Conservation (phyloP, 1,140 invertebrate species). For the Drosophila willistoni region DNA sequence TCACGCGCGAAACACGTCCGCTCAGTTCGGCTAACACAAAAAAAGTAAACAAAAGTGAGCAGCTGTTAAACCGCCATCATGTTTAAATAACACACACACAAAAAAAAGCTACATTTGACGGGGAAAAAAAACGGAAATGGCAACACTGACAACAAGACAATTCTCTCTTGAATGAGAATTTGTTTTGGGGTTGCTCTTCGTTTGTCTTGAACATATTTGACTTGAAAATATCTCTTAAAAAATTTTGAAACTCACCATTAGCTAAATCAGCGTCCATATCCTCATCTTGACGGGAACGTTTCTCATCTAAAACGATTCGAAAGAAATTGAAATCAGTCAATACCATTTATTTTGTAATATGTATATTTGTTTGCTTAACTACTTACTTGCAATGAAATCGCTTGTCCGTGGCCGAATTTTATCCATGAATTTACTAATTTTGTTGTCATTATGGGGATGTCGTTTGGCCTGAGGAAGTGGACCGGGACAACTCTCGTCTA, state of each 20-base stretch:
- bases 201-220: too few relatives aligned
- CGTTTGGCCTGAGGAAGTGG: slow-evolving; percentile 87
- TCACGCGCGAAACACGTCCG: neutral
- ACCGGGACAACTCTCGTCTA: slow-evolving; percentile 94
- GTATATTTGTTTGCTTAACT: neutral
- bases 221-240: neutral
- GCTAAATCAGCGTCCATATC: slow-evolving; percentile 71
- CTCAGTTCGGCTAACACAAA: neutral
- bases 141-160: too few relatives aligned
- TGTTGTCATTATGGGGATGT: slow-evolving; percentile 86
- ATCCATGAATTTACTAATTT: slow-evolving; percentile 91
- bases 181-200: neutral
- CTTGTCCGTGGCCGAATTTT: slow-evolving; percentile 86
- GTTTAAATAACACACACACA: too few relatives aligned
- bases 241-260: slow-evolving; percentile 51
- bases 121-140: too few relatives aligned
- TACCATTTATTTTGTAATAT: neutral
- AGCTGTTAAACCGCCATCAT: too few relatives aligned
- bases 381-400: slow-evolving; percentile 84
- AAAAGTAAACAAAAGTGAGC: too few relatives aligned
- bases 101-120: too few relatives aligned
- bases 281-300: slow-evolving; percentile 81
- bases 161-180: neutral
- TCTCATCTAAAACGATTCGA: slow-evolving; percentile 83
- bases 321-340: slow-evolving; percentile 3